Evolutionary conservation across 2,888 invertebrate species (phyloP).

Genomic region (Andrena camellia): DNA sequence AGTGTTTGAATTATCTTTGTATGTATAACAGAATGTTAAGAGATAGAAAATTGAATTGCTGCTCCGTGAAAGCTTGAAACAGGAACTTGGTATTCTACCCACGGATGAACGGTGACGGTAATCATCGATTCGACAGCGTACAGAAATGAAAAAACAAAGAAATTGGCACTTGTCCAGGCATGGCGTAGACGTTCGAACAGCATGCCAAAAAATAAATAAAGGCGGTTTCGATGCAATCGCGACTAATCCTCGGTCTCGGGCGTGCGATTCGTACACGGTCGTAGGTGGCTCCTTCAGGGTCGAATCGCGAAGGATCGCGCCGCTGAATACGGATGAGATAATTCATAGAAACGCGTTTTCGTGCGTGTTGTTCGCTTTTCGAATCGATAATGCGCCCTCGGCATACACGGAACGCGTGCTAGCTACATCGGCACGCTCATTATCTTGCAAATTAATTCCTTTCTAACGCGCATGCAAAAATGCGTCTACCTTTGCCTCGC

Average conservation of each 20-base stretch:
- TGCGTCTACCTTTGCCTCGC: conserved; percentile 33
- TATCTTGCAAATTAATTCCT: conserved; percentile 67
- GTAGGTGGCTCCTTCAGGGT: conserved; percentile 57
- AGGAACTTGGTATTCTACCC: not conserved
- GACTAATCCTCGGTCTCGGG: conserved; percentile 25
- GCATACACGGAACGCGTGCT: conserved; percentile 58
- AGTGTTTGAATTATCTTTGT: not conserved
- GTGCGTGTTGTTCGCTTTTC: conserved; percentile 60
- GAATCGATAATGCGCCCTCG: conserved; percentile 57
- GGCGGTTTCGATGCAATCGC: conserved; percentile 28
- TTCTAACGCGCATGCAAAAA: conserved; percentile 54
- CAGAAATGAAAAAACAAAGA: not conserved
- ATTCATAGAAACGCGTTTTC: conserved; percentile 60
- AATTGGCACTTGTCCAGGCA: conserved; percentile 24
- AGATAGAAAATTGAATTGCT: not conserved
- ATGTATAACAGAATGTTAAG: not conserved
- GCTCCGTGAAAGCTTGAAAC: not conserved
- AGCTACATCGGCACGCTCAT: conserved; percentile 61
- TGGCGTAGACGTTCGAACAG: not conserved
- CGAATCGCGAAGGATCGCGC: conserved; percentile 34
- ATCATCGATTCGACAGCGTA: conserved; percentile 12
- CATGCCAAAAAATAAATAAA: not conserved
- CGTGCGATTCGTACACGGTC: conserved; percentile 30
- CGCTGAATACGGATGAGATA: conserved; percentile 62
- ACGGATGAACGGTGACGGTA: conserved; percentile 22